Base-by-base conservation (phyloP, 2,797 vertebrate species). In the Hoplostethus mediterraneus region DNA sequence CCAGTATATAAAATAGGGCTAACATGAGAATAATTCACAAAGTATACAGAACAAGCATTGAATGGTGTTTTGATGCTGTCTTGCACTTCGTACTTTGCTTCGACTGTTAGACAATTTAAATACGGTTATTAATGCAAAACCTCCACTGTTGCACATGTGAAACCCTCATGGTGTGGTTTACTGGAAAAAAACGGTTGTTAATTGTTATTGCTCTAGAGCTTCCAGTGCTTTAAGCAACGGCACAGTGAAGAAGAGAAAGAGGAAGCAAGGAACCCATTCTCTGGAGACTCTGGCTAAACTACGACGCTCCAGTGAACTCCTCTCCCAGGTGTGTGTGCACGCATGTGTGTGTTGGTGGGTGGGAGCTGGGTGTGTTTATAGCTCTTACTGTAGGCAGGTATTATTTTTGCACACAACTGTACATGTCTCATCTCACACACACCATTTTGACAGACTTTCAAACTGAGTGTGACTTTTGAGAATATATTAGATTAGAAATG, bases 241-340 rank as follows among this genome's bases (percentile, higher is more conserved):
- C 86, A 91, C 94, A 84, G 95, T 95, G 76, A 97, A 94, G 90
- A 97, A 96, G 89, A 96, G 94, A 89, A 98, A 97, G 92, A 96
- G 96, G 94, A 99, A 97, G 83, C 95, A 95, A 77, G 95, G 94
- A 80, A 87, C 93, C 71, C 94, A 94, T 79, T 95, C 95, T 75
- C 94, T 96, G 84, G 96, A 97, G 88, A 95, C 95, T 49, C 94
- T 96, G 86, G 96, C 96, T 78, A 96, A 93, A 87, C 88, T 92
- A 61, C 92, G 96, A 79, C 95, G 95, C 92, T 92, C 95, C 89
- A 92, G 91, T 92, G 95, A 96, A 83, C 93, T 94, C 1, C 84
- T 94, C 76, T 79, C 94, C 87, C 95, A 96, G 96, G 86, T 92
- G 90, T 42, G 36, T 31, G 4, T 66, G 21, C 9, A 33, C 66